These are phyloP conservation scores for Diogma glabrata DNA, from an alignment of 2,888 invertebrate species.

Conservation along the genomic window DNA sequence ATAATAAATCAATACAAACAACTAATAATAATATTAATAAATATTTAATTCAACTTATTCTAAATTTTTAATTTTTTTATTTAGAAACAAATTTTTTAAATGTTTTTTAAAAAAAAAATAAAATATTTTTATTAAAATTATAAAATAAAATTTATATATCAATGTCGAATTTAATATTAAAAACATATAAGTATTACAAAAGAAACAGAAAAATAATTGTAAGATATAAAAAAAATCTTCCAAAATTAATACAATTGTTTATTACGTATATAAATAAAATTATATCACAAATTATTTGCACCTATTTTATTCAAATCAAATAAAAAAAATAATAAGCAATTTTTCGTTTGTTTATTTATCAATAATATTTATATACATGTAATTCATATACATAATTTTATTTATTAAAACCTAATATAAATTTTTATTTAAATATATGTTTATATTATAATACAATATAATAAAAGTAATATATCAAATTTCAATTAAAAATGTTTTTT, in stretches of 20 bases:
- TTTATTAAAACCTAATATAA: too few species aligned
- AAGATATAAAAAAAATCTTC: too few species aligned
- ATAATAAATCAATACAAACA: too few species aligned
- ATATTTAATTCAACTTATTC: too few species aligned
- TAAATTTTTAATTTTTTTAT: too few species aligned
- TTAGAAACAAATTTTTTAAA: too few species aligned
- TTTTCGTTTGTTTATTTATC: too few species aligned
- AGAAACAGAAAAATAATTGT: conserved; percentile 36
- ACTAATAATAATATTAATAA: too few species aligned
- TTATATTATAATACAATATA: conserved; percentile 2
- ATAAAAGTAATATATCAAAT: neutral
- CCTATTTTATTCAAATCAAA: conserved; percentile 2
- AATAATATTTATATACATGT: too few species aligned
- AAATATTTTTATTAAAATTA: conserved; percentile 40
- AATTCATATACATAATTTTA: too few species aligned
- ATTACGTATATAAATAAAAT: conserved; percentile 9
- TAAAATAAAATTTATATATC: conserved; percentile 37
- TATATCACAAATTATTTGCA: conserved; percentile 25
- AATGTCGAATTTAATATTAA: conserved; percentile 46
- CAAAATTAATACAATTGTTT: neutral
- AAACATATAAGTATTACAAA: conserved; percentile 31
- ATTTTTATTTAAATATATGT: too few species aligned
- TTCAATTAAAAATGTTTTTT: too few species aligned
- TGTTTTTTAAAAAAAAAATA: conserved; percentile 44
- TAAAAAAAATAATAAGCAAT: conserved; percentile 5